phyloP scores from a whole-genome alignment of 2,797 vertebrate genomes.

The Leptatherina wallacei region DNA sequence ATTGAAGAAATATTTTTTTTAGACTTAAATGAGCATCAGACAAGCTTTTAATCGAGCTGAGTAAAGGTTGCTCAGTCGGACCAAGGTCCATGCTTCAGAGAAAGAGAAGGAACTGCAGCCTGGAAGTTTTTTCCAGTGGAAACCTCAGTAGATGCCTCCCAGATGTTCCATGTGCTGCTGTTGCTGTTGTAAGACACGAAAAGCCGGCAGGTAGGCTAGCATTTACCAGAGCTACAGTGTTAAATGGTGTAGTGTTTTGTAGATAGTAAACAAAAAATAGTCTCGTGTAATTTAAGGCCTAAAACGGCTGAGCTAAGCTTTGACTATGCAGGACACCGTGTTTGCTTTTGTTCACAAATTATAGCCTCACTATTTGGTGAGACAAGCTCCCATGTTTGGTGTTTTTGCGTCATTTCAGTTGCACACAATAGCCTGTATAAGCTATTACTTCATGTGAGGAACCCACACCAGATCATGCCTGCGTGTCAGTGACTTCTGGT shows the following conservation, averaged over 20 bases:
- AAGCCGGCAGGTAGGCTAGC: constrained; percentile 83
- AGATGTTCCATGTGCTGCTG: constrained; percentile 81
- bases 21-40: constrained; percentile 4
- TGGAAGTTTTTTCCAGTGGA: constrained; percentile 49
- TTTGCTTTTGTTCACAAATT: constrained; percentile 51
- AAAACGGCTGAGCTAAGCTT: constrained; percentile 32
- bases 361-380: constrained; percentile 11
- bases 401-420: constrained; percentile 36
- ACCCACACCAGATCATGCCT: neutral
- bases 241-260: constrained; percentile 22
- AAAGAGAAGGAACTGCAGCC: constrained; percentile 47
- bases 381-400: constrained; percentile 29
- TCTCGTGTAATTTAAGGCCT: constrained; percentile 37
- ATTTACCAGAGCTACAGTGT: constrained; percentile 27
- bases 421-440: neutral
- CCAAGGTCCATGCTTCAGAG: constrained; percentile 47
- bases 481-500: neutral
- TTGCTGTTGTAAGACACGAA: constrained; percentile 73
- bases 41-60: constrained; percentile 7
- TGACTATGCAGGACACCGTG: constrained; percentile 30
- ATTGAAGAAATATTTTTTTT: constrained; percentile 9
- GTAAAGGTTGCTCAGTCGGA: constrained; percentile 5
- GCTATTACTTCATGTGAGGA: neutral
- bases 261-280: constrained; percentile 38
- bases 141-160: constrained; percentile 81